Evolutionary conservation across 1,140 invertebrate species (phyloP).

Genomic region (Periplaneta americana): DNA sequence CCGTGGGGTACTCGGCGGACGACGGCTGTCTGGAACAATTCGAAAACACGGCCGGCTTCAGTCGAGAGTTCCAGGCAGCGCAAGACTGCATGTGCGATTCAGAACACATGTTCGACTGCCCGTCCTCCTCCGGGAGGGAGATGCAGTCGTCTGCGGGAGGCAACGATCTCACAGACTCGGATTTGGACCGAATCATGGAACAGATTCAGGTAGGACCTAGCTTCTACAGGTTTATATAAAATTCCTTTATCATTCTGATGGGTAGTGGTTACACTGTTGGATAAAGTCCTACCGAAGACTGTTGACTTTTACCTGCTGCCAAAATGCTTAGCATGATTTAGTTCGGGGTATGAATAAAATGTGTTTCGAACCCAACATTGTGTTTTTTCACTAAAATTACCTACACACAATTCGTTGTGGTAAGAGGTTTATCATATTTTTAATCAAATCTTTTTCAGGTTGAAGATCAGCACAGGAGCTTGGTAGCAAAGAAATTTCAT

Average conservation of each 20-base stretch:
- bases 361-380: too few species aligned
- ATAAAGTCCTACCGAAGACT: too few species aligned
- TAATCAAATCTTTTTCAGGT: slow-evolving; percentile 28
- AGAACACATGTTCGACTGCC: slow-evolving; percentile 97
- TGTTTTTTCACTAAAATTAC: not conserved
- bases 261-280: too few species aligned
- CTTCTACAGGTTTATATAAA: too few species aligned
- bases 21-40: slow-evolving; percentile 90
- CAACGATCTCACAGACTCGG: slow-evolving; percentile 36
- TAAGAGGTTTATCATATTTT: not conserved
- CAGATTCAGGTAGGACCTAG: slow-evolving; percentile 42
- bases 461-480: slow-evolving; percentile 53
- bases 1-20: slow-evolving; percentile 67
- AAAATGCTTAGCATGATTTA: too few species aligned
- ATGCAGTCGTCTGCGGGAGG: slow-evolving; percentile 26
- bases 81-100: slow-evolving; percentile 97
- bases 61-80: slow-evolving; percentile 76
- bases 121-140: slow-evolving; percentile 35
- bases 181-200: slow-evolving; percentile 48
- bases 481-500: slow-evolving; percentile 77
- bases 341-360: too few species aligned
- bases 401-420: not conserved
- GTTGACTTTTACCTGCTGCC: too few species aligned
- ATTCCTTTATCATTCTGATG: too few species aligned
- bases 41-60: slow-evolving; percentile 94